Evolutionary conservation across 2,888 invertebrate species (phyloP).

Genomic region (Cryptus viduatorius): DNA sequence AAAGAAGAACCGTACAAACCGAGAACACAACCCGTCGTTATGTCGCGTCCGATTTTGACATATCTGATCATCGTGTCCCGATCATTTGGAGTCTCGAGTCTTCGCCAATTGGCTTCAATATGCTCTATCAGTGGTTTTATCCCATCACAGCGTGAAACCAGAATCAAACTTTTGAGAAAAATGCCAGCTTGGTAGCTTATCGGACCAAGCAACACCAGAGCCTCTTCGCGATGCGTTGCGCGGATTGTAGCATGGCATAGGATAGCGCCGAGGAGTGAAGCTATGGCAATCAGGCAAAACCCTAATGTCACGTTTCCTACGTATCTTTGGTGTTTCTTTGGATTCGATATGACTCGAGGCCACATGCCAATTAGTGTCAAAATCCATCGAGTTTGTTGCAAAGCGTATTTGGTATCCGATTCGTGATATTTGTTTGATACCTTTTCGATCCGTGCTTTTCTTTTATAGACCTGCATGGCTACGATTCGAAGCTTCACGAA

Average conservation of each 20-base stretch:
- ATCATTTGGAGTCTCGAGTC: constrained; percentile 54
- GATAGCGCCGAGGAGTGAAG: constrained; percentile 34
- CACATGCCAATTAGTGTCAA: constrained; percentile 59
- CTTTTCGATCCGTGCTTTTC: background rate
- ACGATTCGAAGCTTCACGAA: background rate
- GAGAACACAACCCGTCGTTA: constrained; percentile 40
- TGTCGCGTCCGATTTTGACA: constrained; percentile 43
- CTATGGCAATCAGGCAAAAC: background rate
- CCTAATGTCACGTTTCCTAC: constrained; percentile 11
- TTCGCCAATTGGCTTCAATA: constrained; percentile 71
- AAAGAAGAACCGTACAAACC: constrained; percentile 65
- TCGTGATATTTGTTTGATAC: constrained; percentile 34
- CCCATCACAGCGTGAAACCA: constrained; percentile 32
- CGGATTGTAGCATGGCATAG: constrained; percentile 21
- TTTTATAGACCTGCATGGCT: background rate
- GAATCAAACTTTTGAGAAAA: constrained; percentile 51
- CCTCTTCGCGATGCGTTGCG: background rate
- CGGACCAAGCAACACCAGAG: constrained; percentile 45
- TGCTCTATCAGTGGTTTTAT: constrained; percentile 67
- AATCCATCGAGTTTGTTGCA: constrained; percentile 60
- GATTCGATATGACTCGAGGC: constrained; percentile 44
- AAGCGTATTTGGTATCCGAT: constrained; percentile 48
- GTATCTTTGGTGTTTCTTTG: constrained; percentile 32
- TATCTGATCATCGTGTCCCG: constrained; percentile 65
- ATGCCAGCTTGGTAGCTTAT: constrained; percentile 23